Conservation (phyloP, 2,888 invertebrate genomes). For the Achlya flavicornis region DNA sequence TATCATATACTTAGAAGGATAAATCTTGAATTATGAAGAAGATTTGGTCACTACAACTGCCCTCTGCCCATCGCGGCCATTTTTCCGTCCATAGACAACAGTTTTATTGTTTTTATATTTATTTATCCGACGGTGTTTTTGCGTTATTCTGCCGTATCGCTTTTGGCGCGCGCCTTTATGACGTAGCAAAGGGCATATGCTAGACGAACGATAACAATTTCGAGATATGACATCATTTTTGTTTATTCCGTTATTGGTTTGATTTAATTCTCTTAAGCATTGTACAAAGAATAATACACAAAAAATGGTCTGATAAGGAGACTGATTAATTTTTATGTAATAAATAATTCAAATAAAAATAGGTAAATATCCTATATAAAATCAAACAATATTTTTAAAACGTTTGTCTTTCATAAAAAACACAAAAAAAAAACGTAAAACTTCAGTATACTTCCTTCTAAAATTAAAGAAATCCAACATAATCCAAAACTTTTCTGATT, state of each 20-base stretch:
- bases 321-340: no score
- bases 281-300: no score
- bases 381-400: no score
- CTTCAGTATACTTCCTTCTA: no score
- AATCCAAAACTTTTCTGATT: no score
- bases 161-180: slow-evolving; percentile 65
- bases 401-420: no score
- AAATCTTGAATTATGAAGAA: slow-evolving; percentile 7
- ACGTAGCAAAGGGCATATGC: slow-evolving; percentile 61
- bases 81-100: slow-evolving; percentile 80
- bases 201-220: slow-evolving; percentile 37
- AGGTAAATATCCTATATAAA: no score
- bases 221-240: slow-evolving; percentile 38
- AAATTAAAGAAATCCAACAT: no score
- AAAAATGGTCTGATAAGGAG: no score
- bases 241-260: background rate
- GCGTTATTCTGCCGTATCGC: slow-evolving; percentile 64
- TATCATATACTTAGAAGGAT: slow-evolving; percentile 8
- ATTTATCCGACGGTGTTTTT: slow-evolving; percentile 77
- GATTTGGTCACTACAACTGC: slow-evolving; percentile 54
- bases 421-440: no score
- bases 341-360: no score
- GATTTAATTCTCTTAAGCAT: background rate
- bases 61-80: slow-evolving; percentile 75
- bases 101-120: slow-evolving; percentile 83